A percentile compares a stretch with the other conserved stretches of the same genome.
phyloP scores from a whole-genome alignment of 2,113 vertebrate genomes.

The Gasterosteus nipponicus region DNA sequence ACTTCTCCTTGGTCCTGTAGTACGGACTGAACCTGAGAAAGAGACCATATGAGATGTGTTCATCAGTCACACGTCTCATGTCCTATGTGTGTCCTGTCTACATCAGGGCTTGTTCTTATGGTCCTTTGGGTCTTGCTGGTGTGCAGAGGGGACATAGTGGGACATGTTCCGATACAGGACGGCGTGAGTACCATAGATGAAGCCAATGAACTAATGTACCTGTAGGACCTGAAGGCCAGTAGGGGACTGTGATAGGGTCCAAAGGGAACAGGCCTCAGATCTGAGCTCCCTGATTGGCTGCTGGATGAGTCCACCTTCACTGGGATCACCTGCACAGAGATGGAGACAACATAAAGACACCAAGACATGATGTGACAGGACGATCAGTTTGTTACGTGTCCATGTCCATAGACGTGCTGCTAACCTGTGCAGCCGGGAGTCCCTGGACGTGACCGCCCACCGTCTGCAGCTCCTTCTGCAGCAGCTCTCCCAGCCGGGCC shows the following conservation, averaged over 20 bases:
- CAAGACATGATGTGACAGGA: neutral
- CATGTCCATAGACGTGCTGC: neutral
- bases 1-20: conserved; percentile 96
- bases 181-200: too few relatives aligned
- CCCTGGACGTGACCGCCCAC: conserved; percentile 67
- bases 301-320: conserved; percentile 83
- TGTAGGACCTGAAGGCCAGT: conserved; percentile 94
- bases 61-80: neutral
- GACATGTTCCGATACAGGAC: neutral
- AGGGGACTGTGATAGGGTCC: conserved; percentile 92
- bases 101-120: too few relatives aligned
- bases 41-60: neutral
- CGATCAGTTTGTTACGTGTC: too few relatives aligned
- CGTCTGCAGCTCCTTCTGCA: conserved; percentile 74
- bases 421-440: conserved; percentile 75
- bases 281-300: conserved; percentile 72
- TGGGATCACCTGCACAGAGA: conserved; percentile 80
- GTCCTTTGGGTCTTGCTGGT: neutral
- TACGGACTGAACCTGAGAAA: conserved; percentile 92
- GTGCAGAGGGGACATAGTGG: neutral
- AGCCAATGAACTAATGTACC: conserved; percentile 76
- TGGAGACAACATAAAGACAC: neutral
- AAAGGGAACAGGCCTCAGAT: conserved; percentile 85
- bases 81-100: too few relatives aligned
- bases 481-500: conserved; percentile 84